Percentiles rank a stretch among this genome's conserved stretches.
These are phyloP conservation scores for Xestia xanthographa DNA, from an alignment of 2,888 invertebrate species.

Conservation along the genomic window DNA sequence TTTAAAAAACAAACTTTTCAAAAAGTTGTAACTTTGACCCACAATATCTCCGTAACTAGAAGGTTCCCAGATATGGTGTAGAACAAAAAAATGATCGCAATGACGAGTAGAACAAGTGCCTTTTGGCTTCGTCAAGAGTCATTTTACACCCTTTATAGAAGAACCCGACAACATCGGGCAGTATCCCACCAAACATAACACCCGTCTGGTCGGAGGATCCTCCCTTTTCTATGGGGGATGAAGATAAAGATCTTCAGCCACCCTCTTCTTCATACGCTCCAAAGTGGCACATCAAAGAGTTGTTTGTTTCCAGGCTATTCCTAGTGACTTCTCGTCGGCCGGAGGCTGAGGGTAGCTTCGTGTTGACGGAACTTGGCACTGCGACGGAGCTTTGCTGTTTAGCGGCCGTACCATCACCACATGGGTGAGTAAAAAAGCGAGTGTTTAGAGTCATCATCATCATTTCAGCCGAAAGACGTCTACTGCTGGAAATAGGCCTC, in stretches of 20 bases:
- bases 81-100: background rate
- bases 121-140: too few relatives aligned
- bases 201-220: too few relatives aligned
- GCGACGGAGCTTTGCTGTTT: conserved; percentile 93
- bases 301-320: conserved; percentile 90
- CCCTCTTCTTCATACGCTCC: too few relatives aligned
- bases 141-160: too few relatives aligned
- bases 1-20: too few relatives aligned
- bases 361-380: conserved; percentile 94
- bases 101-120: background rate
- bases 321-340: conserved; percentile 92
- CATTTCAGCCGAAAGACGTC: too few relatives aligned
- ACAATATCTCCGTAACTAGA: background rate
- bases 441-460: background rate
- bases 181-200: too few relatives aligned
- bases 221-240: too few relatives aligned
- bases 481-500: too few relatives aligned
- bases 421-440: conserved; percentile 73
- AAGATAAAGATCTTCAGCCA: too few relatives aligned
- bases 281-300: background rate
- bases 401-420: conserved; percentile 87
- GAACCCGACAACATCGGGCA: too few relatives aligned
- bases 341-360: conserved; percentile 93
- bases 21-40: too few relatives aligned
- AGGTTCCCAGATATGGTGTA: background rate